Evolutionary conservation across 2,888 invertebrate species (phyloP).

Genomic region (Brachyopa scutellaris): DNA sequence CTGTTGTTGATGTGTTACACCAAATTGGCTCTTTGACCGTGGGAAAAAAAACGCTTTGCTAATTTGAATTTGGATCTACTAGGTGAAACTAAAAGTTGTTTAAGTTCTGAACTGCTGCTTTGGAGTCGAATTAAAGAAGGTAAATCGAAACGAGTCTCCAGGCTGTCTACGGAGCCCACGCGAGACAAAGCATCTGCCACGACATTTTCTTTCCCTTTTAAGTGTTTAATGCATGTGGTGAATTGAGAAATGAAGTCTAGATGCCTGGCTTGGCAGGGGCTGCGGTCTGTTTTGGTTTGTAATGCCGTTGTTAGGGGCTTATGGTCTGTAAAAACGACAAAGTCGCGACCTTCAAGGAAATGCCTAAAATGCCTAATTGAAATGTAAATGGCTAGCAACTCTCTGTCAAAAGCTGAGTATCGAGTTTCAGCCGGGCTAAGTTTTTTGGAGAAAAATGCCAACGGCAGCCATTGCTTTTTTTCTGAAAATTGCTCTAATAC

Average conservation of each 20-base stretch:
- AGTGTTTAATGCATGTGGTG: too few species aligned
- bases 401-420: not conserved
- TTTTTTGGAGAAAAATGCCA: not conserved
- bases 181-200: not conserved
- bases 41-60: not conserved
- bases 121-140: not conserved
- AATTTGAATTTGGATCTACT: not conserved
- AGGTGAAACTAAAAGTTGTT: not conserved
- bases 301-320: constrained; percentile 19
- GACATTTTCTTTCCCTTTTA: not conserved
- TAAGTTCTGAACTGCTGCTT: not conserved
- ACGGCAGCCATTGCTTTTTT: not conserved
- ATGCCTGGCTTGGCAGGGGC: constrained; percentile 19
- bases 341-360: constrained; percentile 4
- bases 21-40: not conserved
- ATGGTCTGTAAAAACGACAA: constrained; percentile 10
- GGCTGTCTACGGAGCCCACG: not conserved
- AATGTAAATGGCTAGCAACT: too few species aligned
- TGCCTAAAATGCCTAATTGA: constrained; percentile 2
- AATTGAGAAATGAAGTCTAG: constrained; percentile 14
- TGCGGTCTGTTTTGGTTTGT: constrained; percentile 8
- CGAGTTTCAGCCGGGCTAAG: not conserved
- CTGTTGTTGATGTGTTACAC: not conserved
- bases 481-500: not conserved
- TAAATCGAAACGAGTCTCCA: not conserved